Evolutionary conservation across 2,113 vertebrate species (phyloP), one percentile per base, ranked within the genome.

Genomic region (Zeus faber): DNA sequence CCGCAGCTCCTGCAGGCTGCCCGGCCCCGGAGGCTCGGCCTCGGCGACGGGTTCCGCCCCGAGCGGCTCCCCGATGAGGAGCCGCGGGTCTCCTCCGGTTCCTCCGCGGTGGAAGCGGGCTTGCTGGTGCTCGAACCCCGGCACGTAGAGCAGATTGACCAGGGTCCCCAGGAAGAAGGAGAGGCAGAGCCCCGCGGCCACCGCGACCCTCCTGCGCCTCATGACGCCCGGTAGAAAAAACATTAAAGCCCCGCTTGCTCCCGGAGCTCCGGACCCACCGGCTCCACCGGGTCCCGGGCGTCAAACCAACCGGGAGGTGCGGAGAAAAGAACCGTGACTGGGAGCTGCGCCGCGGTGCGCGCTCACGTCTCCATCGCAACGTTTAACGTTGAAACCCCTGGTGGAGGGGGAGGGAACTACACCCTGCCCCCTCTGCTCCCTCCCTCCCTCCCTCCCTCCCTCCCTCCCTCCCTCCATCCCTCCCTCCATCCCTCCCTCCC

Each of bases 161-260:
- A 92, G 72, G 16, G 91, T 91, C 64, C 90, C 92, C 65, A 94
- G 81, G 58, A 93, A 84, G 75, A 93, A 93, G 62, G 91, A 91
- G 46, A 92, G 75, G 66, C 90, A 92, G 65, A 92, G 89, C 49
- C 89, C 91, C 33, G 79, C 90, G 29, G 89, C 91, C 44, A 90
- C 83, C 23, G 85, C 85, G 49, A 89, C 80, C 83, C 90, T 82
- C 82, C 89, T 91, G 65, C 91, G 87, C 68, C 91, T 90, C 92
- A 93, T 94, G 69, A 70, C 83, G 65, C 56, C 65, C 29, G 54
- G 23, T 52, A 56, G 16, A 62, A 33, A 41, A 60, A 31, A 37
- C 33, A 37, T 37, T 10, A 14, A 14, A 33, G 31, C 8, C 31
- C 13, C 13, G 2, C 31, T 11, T 11, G 27, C 27, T 9, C 4